Evolutionary conservation across 2,888 invertebrate genomes (phyloP).

Genomic region (Acanthosepion lycidas): DNA sequence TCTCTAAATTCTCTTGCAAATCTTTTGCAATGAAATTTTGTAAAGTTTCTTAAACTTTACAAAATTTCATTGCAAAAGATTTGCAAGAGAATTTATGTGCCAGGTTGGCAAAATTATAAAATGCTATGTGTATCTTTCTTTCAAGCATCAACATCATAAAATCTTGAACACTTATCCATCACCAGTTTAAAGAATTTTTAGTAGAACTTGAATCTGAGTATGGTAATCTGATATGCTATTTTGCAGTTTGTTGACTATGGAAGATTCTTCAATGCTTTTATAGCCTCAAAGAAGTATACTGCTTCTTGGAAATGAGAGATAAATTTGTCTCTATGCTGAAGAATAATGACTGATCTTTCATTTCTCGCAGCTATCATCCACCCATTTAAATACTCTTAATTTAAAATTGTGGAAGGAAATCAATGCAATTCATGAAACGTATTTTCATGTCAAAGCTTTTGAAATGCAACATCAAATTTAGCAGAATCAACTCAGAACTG

Average conservation of each 20-base stretch:
- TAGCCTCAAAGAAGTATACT: too few relatives aligned
- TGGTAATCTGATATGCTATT: not conserved
- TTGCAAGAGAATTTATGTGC: not conserved
- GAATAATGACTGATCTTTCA: not conserved
- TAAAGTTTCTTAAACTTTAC: too few relatives aligned
- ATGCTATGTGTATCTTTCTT: not conserved
- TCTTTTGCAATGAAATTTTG: too few relatives aligned
- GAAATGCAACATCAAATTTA: not conserved
- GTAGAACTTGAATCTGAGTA: not conserved
- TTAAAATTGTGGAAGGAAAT: not conserved
- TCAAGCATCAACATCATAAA: slow-evolving; percentile 39
- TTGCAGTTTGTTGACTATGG: not conserved
- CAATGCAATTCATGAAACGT: not conserved
- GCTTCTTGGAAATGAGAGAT: too few relatives aligned
- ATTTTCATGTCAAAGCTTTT: not conserved
- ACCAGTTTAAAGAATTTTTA: not conserved
- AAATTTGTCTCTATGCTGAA: not conserved
- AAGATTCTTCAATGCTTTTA: not conserved
- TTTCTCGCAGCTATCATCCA: not conserved
- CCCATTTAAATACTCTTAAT: not conserved
- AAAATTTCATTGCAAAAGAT: not conserved
- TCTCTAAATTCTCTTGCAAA: not conserved
- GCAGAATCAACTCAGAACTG: not conserved
- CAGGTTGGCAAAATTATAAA: not conserved
- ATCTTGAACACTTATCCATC: not conserved